Evolutionary conservation across 2,888 invertebrate genomes (phyloP).

Genomic region (Orchesella flavescens): DNA sequence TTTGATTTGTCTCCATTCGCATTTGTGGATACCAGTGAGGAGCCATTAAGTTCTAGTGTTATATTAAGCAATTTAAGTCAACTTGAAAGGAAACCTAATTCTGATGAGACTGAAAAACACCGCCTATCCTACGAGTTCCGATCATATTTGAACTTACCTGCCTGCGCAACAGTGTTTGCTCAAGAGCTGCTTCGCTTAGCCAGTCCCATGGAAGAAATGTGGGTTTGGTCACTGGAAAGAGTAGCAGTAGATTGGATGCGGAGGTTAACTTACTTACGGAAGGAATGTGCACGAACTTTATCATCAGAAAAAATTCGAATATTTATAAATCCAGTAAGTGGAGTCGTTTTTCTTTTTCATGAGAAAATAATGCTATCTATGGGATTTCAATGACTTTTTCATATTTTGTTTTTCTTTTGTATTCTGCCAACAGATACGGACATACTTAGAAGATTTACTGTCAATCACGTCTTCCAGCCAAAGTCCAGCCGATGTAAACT

Average conservation of each 20-base stretch:
- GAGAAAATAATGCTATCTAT: not conserved
- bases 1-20: slow-evolving; percentile 59
- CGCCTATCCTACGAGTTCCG: slow-evolving; percentile 13
- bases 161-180: slow-evolving; percentile 55
- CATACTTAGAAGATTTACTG: slow-evolving; percentile 59
- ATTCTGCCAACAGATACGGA: slow-evolving; percentile 58
- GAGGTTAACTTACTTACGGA: slow-evolving; percentile 59
- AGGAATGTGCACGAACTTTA: slow-evolving; percentile 62
- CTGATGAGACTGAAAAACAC: not conserved
- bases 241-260: slow-evolving; percentile 68
- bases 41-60: slow-evolving; percentile 49
- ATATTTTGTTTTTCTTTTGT: not conserved
- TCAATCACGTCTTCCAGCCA: slow-evolving; percentile 1
- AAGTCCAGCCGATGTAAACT: slow-evolving; percentile 38
- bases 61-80: slow-evolving; percentile 43
- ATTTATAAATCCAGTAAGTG: slow-evolving; percentile 66
- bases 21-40: slow-evolving; percentile 59
- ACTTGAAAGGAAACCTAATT: slow-evolving; percentile 16
- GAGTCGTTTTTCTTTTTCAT: not conserved
- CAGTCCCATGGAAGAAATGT: slow-evolving; percentile 68
- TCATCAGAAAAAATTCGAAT: slow-evolving; percentile 60
- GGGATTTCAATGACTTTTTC: no score
- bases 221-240: slow-evolving; percentile 68
- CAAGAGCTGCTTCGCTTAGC: slow-evolving; percentile 69
- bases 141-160: slow-evolving; percentile 53